phyloP scores from a whole-genome alignment of 1,140 invertebrate genomes.

The Patella vulgata region DNA sequence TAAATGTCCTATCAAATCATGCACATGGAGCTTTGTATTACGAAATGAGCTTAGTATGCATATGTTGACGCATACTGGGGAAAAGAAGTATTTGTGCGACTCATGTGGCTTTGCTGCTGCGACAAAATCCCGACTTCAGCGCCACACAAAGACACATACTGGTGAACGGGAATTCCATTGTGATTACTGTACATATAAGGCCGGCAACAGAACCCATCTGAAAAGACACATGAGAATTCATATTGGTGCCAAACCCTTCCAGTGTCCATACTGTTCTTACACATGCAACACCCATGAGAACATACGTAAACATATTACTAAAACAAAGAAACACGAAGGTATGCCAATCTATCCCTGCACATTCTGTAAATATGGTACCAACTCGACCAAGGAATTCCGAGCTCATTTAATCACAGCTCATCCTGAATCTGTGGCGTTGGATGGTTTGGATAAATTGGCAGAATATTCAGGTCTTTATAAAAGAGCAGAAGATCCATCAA shows the following conservation, averaged over 20 bases:
- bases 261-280: constrained; percentile 82
- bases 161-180: constrained; percentile 76
- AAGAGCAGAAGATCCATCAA: constrained; percentile 43
- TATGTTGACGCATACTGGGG: constrained; percentile 56
- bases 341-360: constrained; percentile 81
- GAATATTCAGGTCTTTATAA: constrained; percentile 56
- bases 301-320: constrained; percentile 84
- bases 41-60: constrained; percentile 54
- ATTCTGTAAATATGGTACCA: constrained; percentile 73
- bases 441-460: constrained; percentile 46
- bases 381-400: constrained; percentile 76
- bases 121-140: constrained; percentile 80
- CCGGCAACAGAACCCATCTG: constrained; percentile 55
- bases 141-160: constrained; percentile 68
- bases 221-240: constrained; percentile 79
- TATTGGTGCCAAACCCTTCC: constrained; percentile 84
- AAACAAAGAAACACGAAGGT: constrained; percentile 81
- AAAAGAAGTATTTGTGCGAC: constrained; percentile 72
- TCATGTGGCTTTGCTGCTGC: constrained; percentile 75
- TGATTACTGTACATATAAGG: constrained; percentile 75
- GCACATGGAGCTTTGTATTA: constrained; percentile 66
- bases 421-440: constrained; percentile 53
- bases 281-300: constrained; percentile 86
- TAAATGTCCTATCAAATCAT: constrained; percentile 70
- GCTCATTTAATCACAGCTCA: constrained; percentile 75